These are phyloP conservation scores for Oryzias celebensis DNA, from an alignment of 2,113 vertebrate genomes.

Conservation along the genomic window DNA sequence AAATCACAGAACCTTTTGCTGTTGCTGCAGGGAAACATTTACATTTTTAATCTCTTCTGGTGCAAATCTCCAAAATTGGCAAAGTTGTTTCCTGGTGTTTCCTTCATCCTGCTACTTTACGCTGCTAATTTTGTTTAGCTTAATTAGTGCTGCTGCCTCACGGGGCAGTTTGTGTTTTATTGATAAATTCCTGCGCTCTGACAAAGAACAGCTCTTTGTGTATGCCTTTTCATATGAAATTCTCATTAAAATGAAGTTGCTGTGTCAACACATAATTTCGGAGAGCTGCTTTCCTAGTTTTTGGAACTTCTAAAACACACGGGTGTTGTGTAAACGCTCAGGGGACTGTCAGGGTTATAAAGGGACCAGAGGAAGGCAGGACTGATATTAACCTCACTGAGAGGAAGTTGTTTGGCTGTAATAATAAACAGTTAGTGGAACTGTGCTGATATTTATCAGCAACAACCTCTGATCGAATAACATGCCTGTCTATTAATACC, in stretches of 20 bases:
- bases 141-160: conserved; percentile 7
- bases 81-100: conserved; percentile 6
- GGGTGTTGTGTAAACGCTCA: not conserved
- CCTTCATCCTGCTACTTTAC: not conserved
- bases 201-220: conserved; percentile 6
- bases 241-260: conserved; percentile 42
- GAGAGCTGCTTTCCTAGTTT: conserved; percentile 23
- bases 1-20: too few relatives aligned
- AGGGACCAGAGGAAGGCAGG: conserved; percentile 26
- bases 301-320: conserved; percentile 3
- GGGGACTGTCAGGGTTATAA: conserved; percentile 8
- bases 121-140: not conserved
- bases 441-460: conserved; percentile 16
- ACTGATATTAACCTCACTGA: conserved; percentile 10
- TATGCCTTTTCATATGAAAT: conserved; percentile 12
- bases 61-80: not conserved
- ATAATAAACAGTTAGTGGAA: conserved; percentile 21
- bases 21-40: not conserved
- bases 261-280: conserved; percentile 40
- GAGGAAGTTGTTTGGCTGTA: conserved; percentile 47
- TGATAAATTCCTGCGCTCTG: conserved; percentile 1
- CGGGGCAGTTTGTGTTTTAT: too few relatives aligned
- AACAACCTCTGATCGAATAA: not conserved
- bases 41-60: not conserved
- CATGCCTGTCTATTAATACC: conserved; percentile 12